Percentiles rank a stretch among this genome's conserved stretches.
These are phyloP conservation scores for Micrasema longulum DNA, from an alignment of 1,140 invertebrate species.

Conservation along the genomic window DNA sequence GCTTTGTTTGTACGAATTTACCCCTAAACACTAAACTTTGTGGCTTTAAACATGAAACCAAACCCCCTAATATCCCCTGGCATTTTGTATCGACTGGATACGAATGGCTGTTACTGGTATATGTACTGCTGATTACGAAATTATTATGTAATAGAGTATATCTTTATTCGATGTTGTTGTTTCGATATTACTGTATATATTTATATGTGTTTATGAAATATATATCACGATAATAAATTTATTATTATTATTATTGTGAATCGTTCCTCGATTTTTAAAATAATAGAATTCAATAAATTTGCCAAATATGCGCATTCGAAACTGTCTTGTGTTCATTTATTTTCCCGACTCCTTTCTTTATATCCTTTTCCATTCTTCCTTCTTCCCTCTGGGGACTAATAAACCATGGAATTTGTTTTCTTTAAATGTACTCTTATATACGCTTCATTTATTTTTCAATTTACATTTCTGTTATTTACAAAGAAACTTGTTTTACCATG, in stretches of 20 bases:
- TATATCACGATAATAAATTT: conserved; percentile 41
- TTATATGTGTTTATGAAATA: conserved; percentile 41
- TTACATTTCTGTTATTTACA: no score
- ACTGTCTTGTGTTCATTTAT: conserved; percentile 42
- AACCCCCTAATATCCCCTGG: background rate
- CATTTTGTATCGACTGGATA: conserved; percentile 21
- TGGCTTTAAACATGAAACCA: conserved; percentile 13
- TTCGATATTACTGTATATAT: conserved; percentile 49
- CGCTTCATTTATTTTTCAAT: no score
- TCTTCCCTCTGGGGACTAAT: background rate
- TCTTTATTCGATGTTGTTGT: conserved; percentile 54
- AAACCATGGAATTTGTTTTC: background rate
- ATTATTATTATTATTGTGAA: conserved; percentile 35
- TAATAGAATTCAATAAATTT: conserved; percentile 50
- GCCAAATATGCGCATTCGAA: conserved; percentile 44
- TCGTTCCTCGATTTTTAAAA: conserved; percentile 52
- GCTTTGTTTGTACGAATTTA: conserved; percentile 30
- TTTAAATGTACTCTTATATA: no score
- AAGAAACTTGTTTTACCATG: no score
- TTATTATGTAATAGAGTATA: conserved; percentile 45
- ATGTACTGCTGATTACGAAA: conserved; percentile 33
- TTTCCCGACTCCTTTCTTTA: conserved; percentile 1
- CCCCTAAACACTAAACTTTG: background rate
- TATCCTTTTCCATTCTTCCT: no score
- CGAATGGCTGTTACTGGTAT: background rate